Conservation (phyloP, 2,888 invertebrate genomes). For the Chrysotoxum bicinctum region DNA sequence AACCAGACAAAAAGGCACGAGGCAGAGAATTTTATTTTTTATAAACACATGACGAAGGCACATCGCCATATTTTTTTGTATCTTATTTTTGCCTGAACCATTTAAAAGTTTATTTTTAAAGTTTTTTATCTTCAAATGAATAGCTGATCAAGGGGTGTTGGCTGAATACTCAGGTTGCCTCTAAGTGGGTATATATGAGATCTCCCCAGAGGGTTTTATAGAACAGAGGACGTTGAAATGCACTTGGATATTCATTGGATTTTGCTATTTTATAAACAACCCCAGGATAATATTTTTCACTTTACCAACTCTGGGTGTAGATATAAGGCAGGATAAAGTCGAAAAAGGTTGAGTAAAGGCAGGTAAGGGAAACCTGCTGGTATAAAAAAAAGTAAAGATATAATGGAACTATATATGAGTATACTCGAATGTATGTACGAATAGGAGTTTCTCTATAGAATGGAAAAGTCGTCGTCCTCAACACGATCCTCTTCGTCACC, state of each 20-base stretch:
- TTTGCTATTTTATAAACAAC: conserved; percentile 71
- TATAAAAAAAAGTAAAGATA: not conserved
- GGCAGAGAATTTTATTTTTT: not conserved
- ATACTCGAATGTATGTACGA: not conserved
- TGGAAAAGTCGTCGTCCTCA: conserved; percentile 10
- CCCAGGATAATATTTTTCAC: conserved; percentile 66
- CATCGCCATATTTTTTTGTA: conserved; percentile 1
- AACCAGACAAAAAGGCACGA: conserved; percentile 27
- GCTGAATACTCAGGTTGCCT: not conserved
- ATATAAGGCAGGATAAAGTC: not conserved
- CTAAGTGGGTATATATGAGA: conserved; percentile 8
- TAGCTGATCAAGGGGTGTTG: conserved; percentile 23
- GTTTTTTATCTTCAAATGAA: conserved; percentile 52
- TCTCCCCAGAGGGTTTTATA: conserved; percentile 20
- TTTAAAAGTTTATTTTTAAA: conserved; percentile 50
- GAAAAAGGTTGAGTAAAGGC: not conserved
- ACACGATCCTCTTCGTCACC: not conserved
- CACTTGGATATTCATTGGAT: conserved; percentile 71
- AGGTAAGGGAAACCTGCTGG: not conserved
- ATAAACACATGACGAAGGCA: conserved; percentile 15
- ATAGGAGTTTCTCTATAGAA: not conserved
- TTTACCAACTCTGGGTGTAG: conserved; percentile 31
- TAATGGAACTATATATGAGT: not conserved
- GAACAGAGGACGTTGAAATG: conserved; percentile 45
- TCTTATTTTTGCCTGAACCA: conserved; percentile 15